A percentile compares a stretch with the other conserved stretches of the same genome.
These are phyloP conservation scores for Lithophane socia DNA, from an alignment of 2,888 invertebrate genomes.

Conservation along the genomic window DNA sequence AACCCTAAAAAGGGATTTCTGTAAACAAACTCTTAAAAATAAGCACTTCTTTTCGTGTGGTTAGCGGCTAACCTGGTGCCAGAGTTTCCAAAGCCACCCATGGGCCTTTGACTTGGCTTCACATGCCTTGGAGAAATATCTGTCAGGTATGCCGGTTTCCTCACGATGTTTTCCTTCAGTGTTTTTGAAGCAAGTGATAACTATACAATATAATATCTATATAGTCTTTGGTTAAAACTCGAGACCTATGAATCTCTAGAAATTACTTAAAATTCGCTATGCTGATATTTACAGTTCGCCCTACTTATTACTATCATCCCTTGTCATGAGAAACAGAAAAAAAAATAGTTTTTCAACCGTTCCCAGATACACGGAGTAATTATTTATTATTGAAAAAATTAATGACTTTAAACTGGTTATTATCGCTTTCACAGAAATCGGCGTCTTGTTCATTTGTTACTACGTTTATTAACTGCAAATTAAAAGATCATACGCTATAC, in stretches of 20 bases:
- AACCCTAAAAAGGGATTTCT: neutral
- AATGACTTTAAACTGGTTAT: neutral
- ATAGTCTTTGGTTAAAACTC: too few species aligned
- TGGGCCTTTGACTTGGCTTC: too few species aligned
- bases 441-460: constrained; percentile 15
- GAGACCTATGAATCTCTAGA: too few species aligned
- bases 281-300: neutral
- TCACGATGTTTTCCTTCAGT: too few species aligned
- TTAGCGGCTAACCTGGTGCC: too few species aligned
- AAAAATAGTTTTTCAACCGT: constrained; percentile 6
- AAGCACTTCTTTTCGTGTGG: too few species aligned
- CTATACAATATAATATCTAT: too few species aligned
- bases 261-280: neutral
- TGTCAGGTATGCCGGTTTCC: too few species aligned
- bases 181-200: too few species aligned
- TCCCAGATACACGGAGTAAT: constrained; percentile 9
- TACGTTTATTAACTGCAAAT: neutral
- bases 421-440: constrained; percentile 18
- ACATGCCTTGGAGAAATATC: too few species aligned
- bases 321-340: neutral
- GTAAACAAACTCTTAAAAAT: neutral
- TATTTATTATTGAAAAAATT: neutral
- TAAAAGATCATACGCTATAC: constrained; percentile 17
- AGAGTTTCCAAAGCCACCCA: too few species aligned
- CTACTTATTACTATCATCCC: neutral